Evolutionary conservation across 2,888 invertebrate genomes (phyloP).

Genomic region (Oscheius onirici): DNA sequence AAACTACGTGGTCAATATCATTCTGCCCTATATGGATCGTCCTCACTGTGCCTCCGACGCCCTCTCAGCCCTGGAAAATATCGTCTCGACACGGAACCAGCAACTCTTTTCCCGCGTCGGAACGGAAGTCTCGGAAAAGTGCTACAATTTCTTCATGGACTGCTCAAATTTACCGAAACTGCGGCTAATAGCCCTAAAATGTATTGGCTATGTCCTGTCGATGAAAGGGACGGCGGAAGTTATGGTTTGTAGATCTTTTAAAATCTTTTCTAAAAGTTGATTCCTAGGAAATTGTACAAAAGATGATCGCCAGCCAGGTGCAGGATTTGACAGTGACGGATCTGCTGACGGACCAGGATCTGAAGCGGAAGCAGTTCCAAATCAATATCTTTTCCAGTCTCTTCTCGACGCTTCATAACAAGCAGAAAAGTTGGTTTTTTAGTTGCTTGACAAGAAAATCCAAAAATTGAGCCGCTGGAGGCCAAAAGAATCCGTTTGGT

Average conservation of each 20-base stretch:
- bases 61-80: conserved; percentile 9
- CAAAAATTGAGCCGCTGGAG: too few relatives aligned
- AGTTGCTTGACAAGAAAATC: not conserved
- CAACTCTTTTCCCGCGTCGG: conserved; percentile 26
- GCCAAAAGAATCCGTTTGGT: too few relatives aligned
- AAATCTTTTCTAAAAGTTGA: not conserved
- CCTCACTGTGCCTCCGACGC: conserved; percentile 14
- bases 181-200: conserved; percentile 51
- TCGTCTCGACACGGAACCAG: not conserved
- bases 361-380: conserved; percentile 34
- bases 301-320: conserved; percentile 31
- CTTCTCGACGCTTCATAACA: conserved; percentile 38
- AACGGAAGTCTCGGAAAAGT: conserved; percentile 39
- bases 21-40: conserved; percentile 4
- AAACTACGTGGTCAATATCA: not conserved
- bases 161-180: not conserved
- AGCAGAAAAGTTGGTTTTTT: conserved; percentile 14
- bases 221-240: conserved; percentile 37
- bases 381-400: conserved; percentile 46
- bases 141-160: conserved; percentile 44
- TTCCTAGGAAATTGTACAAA: conserved; percentile 31
- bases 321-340: conserved; percentile 5
- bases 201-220: conserved; percentile 53
- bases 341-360: not conserved
- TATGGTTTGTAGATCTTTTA: conserved; percentile 37